A percentile compares a stretch with the other conserved stretches of the same genome.
Conservation (phyloP, 35 echinoderm and acorn worm species). For the Nesometra sesokonis region DNA sequence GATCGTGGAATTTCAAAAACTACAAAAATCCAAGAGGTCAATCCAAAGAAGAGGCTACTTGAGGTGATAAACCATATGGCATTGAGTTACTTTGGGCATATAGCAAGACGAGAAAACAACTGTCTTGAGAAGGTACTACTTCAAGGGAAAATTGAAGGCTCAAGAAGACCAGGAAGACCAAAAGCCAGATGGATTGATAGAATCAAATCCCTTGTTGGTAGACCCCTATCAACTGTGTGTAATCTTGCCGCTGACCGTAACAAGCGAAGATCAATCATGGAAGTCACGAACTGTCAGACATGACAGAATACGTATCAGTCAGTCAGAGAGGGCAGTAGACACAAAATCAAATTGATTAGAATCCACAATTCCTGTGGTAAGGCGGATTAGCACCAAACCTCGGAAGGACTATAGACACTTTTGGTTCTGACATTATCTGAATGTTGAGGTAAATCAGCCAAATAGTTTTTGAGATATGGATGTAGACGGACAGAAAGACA, state of each 20-base stretch:
- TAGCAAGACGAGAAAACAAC: conserved; percentile 9
- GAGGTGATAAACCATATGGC: background rate
- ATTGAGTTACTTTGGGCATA: conserved; percentile 3
- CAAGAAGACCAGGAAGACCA: conserved; percentile 2
- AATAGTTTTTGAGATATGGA: no score
- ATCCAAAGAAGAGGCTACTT: background rate
- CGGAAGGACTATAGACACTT: no score
- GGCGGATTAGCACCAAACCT: no score
- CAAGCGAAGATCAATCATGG: background rate
- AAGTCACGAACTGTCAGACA: background rate
- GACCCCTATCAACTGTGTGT: background rate
- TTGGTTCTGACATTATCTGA: no score
- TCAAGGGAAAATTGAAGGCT: conserved; percentile 1
- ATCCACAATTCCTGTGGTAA: no score
- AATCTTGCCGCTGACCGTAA: background rate
- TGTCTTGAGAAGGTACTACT: background rate
- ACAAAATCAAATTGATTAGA: no score
- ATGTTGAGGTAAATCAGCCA: no score
- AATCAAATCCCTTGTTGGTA: background rate
- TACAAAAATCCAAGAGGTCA: background rate
- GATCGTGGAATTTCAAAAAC: conserved; percentile 7
- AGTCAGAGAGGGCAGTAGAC: no score
- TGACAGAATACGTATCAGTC: background rate
- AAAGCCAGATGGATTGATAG: conserved; percentile 1
- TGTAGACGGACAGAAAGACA: no score